These are phyloP conservation scores for Andrena hattorfiana DNA, from an alignment of 2,888 invertebrate species.

Conservation along the genomic window DNA sequence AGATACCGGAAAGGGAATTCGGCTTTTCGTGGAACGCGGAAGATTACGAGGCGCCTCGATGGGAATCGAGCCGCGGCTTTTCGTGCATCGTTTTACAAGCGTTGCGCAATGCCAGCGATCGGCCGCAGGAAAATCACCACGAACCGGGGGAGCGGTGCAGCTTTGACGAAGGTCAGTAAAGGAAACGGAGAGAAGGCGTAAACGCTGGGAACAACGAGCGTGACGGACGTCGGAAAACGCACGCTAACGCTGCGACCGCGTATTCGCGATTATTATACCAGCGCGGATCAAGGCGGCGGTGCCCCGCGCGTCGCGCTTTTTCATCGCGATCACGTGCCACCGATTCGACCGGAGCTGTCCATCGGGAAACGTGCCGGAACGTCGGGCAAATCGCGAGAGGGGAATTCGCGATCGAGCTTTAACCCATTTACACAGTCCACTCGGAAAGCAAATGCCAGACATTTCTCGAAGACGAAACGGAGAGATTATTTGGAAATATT, in stretches of 20 bases:
- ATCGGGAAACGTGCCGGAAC: slow-evolving; percentile 63
- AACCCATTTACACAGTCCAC: slow-evolving; percentile 32
- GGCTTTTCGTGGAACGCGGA: background rate
- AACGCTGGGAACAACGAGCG: slow-evolving; percentile 37
- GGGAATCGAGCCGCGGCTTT: too few relatives aligned
- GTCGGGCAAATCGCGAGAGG: slow-evolving; percentile 46
- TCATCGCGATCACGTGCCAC: slow-evolving; percentile 45
- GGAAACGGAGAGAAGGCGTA: slow-evolving; percentile 36
- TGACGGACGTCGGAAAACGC: slow-evolving; percentile 32
- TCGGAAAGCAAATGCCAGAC: background rate
- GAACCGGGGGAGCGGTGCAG: slow-evolving; percentile 39
- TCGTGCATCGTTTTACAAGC: slow-evolving; percentile 9
- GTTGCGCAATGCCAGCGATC: slow-evolving; percentile 50
- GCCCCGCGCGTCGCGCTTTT: slow-evolving; percentile 1
- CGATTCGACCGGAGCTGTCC: slow-evolving; percentile 54
- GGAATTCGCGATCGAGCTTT: slow-evolving; percentile 53
- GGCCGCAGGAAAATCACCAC: slow-evolving; percentile 47
- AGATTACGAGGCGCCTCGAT: background rate
- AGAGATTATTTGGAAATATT: background rate
- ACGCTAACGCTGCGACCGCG: slow-evolving; percentile 44
- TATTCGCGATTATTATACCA: slow-evolving; percentile 36
- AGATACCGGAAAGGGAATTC: slow-evolving; percentile 14
- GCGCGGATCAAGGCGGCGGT: background rate
- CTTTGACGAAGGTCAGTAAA: slow-evolving; percentile 61
- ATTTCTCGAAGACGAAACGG: background rate